These are phyloP conservation scores for Tetranychus truncatus DNA, from an alignment of 2,888 invertebrate species.

Conservation along the genomic window DNA sequence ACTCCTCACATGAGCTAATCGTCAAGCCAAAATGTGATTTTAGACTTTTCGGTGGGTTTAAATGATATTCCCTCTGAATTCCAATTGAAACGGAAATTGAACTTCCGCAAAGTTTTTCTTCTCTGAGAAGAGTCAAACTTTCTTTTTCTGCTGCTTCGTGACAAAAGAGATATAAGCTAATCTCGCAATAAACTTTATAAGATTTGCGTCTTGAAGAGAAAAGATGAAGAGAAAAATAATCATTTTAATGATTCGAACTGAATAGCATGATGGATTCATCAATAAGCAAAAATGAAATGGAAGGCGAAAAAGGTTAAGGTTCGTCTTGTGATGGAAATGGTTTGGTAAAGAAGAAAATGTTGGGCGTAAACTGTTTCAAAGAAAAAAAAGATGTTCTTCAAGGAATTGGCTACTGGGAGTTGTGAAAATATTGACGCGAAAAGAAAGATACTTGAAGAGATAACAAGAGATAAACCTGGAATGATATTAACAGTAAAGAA, in stretches of 20 bases:
- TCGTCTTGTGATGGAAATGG: not conserved
- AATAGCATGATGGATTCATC: not conserved
- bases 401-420: not conserved
- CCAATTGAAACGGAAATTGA: conserved; percentile 1
- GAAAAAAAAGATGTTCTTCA: not conserved
- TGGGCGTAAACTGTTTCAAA: not conserved
- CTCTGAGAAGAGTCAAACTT: not conserved
- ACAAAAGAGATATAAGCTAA: not conserved
- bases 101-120: not conserved
- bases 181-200: no score
- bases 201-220: not conserved
- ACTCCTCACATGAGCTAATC: no score
- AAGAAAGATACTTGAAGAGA: not conserved
- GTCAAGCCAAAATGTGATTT: no score
- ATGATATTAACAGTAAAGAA: not conserved
- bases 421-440: not conserved
- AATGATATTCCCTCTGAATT: not conserved
- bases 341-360: not conserved
- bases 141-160: no score
- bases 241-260: not conserved
- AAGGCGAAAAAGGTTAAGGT: not conserved
- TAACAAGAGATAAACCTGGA: not conserved
- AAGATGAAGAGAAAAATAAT: not conserved
- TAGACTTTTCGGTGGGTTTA: not conserved
- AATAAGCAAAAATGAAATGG: not conserved